A percentile compares a stretch with the other conserved stretches of the same genome.
Conservation (phyloP, 2,797 vertebrate genomes). For the Phrynocephalus guinanensis region DNA sequence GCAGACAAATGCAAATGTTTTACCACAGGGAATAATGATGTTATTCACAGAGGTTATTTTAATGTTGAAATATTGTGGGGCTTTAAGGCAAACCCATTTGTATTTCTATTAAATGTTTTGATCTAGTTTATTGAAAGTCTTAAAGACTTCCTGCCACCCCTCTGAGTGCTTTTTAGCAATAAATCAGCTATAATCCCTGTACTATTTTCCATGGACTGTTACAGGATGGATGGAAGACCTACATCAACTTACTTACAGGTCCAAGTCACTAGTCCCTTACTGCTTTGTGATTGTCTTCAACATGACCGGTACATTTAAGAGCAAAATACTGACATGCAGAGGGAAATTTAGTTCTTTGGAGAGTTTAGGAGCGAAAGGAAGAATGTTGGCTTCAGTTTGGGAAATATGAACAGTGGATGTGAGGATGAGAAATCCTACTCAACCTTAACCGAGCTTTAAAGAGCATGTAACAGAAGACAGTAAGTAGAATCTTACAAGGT, state of each 20-base stretch:
- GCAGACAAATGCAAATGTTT: neutral
- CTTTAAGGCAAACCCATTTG: neutral
- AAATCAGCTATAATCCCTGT: neutral
- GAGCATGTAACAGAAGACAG: conserved; percentile 62
- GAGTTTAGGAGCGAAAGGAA: conserved; percentile 25
- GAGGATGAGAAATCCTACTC: conserved; percentile 56
- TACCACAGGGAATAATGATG: neutral
- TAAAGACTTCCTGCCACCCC: neutral
- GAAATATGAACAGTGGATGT: conserved; percentile 57
- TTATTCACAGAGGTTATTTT: neutral
- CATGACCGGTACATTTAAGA: neutral
- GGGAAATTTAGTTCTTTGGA: neutral
- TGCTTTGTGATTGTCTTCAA: neutral
- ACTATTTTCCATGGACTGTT: neutral
- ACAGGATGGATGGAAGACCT: neutral
- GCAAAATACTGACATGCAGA: neutral
- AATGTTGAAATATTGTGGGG: neutral
- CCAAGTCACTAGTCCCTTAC: neutral
- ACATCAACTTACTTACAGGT: neutral
- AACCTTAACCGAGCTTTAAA: conserved; percentile 58
- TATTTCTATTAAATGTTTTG: neutral
- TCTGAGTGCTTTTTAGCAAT: neutral
- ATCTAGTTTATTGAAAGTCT: neutral
- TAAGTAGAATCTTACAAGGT: conserved; percentile 64
- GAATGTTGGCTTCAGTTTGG: conserved; percentile 33